These are phyloP conservation scores for Exocentrus adspersus DNA, from an alignment of 2,888 invertebrate genomes.

Conservation along the genomic window DNA sequence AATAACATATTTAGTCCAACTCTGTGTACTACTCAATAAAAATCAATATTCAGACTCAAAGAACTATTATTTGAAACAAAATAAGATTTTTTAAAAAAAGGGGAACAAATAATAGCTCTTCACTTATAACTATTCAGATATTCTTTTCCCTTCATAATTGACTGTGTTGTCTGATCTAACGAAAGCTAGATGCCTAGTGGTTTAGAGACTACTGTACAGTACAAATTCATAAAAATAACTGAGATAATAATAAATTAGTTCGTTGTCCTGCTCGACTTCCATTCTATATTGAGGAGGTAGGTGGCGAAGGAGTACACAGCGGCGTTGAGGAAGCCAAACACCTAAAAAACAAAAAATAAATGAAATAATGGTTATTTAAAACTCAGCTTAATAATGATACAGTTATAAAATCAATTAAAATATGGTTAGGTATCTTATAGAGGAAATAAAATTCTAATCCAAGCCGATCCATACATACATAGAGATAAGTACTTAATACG, in stretches of 20 bases:
- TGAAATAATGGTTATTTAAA: slow-evolving; percentile 16
- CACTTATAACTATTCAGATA: slow-evolving; percentile 1
- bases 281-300: slow-evolving; percentile 79
- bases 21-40: background rate
- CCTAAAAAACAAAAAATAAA: slow-evolving; percentile 64
- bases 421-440: too few relatives aligned
- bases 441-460: too few relatives aligned
- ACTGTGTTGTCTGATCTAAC: slow-evolving; percentile 26
- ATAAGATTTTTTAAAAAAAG: too few relatives aligned
- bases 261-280: slow-evolving; percentile 67
- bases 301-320: slow-evolving; percentile 80
- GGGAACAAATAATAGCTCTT: background rate
- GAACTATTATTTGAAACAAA: background rate
- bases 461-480: too few relatives aligned
- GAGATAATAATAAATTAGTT: slow-evolving; percentile 34
- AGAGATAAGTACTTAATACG: too few relatives aligned
- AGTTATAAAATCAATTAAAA: too few relatives aligned
- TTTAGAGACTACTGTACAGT: slow-evolving; percentile 39
- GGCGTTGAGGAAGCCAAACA: slow-evolving; percentile 85
- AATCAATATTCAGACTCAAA: background rate
- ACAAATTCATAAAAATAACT: slow-evolving; percentile 32
- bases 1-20: slow-evolving; percentile 17
- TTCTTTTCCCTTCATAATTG: slow-evolving; percentile 15
- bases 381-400: too few relatives aligned
- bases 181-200: slow-evolving; percentile 32